These are phyloP conservation scores for Acheta domesticus DNA, from an alignment of 2,888 invertebrate species.

Conservation along the genomic window DNA sequence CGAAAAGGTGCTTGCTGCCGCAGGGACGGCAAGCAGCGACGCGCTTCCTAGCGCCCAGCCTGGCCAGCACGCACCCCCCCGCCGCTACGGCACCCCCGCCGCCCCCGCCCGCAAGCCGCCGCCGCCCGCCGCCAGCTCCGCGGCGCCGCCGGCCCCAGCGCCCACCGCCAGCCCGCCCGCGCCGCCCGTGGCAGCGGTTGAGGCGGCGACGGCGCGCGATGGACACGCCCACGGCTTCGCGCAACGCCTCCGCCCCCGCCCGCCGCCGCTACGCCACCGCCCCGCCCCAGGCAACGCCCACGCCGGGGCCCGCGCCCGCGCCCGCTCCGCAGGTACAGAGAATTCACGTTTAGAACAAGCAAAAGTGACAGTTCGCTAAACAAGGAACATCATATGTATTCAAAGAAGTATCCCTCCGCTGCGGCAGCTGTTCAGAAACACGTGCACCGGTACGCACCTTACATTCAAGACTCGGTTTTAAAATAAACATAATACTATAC, in stretches of 20 bases:
- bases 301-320: background rate
- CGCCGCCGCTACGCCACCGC: background rate
- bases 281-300: slow-evolving; percentile 18
- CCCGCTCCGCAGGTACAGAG: slow-evolving; percentile 5
- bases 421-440: too few relatives aligned
- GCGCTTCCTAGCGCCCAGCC: too few relatives aligned
- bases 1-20: too few relatives aligned
- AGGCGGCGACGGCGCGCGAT: background rate
- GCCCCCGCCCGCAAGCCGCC: slow-evolving; percentile 30
- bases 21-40: too few relatives aligned
- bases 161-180: slow-evolving; percentile 23
- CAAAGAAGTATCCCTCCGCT: too few relatives aligned
- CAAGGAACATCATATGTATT: too few relatives aligned
- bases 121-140: slow-evolving; percentile 33
- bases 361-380: too few relatives aligned
- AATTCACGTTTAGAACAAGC: too few relatives aligned
- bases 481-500: too few relatives aligned
- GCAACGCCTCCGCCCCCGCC: background rate
- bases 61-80: slow-evolving; percentile 33
- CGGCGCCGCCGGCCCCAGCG: background rate
- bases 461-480: too few relatives aligned
- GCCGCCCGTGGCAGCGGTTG: background rate
- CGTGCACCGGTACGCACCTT: too few relatives aligned
- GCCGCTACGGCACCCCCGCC: slow-evolving; percentile 32
- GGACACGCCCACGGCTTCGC: background rate